Evolutionary conservation across 1,140 invertebrate species (phyloP).

Genomic region (Rhopalosiphum maidis): DNA sequence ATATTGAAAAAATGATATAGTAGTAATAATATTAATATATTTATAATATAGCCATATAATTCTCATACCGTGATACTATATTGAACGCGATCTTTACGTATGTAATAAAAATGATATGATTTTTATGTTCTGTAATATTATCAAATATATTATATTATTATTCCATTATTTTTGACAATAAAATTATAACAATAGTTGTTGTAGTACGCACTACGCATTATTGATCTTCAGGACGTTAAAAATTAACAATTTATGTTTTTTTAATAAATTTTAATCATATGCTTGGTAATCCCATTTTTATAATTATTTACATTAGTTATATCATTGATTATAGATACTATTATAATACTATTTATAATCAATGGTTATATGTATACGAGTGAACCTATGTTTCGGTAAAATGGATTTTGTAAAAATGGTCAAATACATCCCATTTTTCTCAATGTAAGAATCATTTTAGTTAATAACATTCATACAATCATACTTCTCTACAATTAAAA

Average conservation of each 20-base stretch:
- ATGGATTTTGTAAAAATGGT: too few relatives aligned
- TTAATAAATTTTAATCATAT: background rate
- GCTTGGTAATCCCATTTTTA: background rate
- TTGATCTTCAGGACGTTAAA: background rate
- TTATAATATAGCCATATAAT: background rate
- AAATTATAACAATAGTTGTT: background rate
- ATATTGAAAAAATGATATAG: too few relatives aligned
- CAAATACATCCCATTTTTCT: too few relatives aligned
- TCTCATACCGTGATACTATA: background rate
- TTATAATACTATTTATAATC: too few relatives aligned
- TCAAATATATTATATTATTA: too few relatives aligned
- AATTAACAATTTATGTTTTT: background rate
- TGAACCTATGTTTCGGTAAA: background rate
- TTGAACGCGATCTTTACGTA: background rate
- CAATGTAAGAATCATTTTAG: too few relatives aligned
- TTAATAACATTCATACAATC: too few relatives aligned
- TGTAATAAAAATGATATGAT: background rate
- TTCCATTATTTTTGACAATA: background rate
- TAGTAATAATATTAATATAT: too few relatives aligned
- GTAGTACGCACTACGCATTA: background rate
- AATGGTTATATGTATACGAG: too few relatives aligned
- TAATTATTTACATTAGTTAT: background rate
- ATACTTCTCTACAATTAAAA: background rate
- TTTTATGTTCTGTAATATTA: too few relatives aligned
- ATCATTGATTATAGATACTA: too few relatives aligned